A percentile compares a stretch with the other conserved stretches of the same genome.
Conservation (phyloP, 2,113 vertebrate genomes). For the Raja brachyura region DNA sequence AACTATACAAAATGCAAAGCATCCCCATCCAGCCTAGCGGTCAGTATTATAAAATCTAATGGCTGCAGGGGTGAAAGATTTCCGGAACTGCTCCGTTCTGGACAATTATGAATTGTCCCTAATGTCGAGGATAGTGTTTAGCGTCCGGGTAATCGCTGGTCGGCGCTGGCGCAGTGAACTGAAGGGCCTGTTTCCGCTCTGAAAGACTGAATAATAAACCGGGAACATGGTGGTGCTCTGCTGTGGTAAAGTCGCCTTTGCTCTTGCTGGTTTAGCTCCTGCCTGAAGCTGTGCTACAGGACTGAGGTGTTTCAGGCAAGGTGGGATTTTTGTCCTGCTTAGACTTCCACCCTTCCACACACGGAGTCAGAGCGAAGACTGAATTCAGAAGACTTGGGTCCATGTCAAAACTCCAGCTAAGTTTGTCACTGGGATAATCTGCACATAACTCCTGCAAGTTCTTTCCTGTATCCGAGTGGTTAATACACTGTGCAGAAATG, state of each 20-base stretch:
- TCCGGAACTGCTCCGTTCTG: no score
- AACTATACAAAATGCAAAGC: no score
- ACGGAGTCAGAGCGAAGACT: background rate
- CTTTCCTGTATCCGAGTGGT: background rate
- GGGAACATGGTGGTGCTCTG: background rate
- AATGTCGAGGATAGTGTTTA: no score
- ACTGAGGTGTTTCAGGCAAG: background rate
- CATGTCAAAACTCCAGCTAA: background rate
- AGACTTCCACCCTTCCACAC: background rate
- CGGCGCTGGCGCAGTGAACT: no score
- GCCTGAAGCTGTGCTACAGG: background rate
- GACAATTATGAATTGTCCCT: no score
- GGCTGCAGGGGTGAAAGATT: no score
- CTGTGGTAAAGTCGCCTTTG: background rate
- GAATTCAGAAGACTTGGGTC: background rate
- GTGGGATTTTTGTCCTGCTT: background rate
- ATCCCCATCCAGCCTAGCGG: no score
- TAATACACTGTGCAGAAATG: background rate
- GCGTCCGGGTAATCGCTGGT: no score
- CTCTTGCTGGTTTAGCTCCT: background rate
- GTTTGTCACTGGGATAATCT: background rate
- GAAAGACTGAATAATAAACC: no score
- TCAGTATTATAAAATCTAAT: no score
- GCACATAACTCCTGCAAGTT: background rate
- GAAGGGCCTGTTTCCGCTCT: no score